Conservation (phyloP, 2,797 vertebrate genomes). For the Phrynocephalus guinanensis region DNA sequence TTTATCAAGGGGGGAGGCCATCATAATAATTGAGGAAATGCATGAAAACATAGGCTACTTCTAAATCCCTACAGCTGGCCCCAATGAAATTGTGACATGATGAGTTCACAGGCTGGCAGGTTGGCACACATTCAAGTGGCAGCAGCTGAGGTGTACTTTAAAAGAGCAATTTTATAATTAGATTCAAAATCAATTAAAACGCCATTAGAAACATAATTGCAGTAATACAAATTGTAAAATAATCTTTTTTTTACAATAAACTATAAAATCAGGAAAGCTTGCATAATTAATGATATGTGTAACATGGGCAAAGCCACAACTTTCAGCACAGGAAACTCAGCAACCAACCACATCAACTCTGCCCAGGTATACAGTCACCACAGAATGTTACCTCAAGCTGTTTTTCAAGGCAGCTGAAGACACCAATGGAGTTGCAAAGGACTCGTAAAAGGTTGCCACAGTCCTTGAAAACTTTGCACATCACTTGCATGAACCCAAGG, state of each 20-base stretch:
- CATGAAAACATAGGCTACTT: constrained; percentile 66
- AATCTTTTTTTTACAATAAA: constrained; percentile 74
- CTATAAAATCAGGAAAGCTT: constrained; percentile 67
- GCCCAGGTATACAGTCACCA: not conserved
- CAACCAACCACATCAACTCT: not conserved
- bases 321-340: constrained; percentile 35
- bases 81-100: constrained; percentile 63
- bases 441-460: not conserved
- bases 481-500: not conserved
- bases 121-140: constrained; percentile 66
- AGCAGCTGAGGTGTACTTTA: constrained; percentile 75
- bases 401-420: not conserved
- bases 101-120: constrained; percentile 64
- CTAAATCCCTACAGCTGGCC: constrained; percentile 55
- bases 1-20: constrained; percentile 45
- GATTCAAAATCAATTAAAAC: constrained; percentile 81
- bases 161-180: constrained; percentile 75
- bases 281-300: constrained; percentile 67
- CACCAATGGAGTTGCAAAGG: not conserved
- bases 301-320: constrained; percentile 10
- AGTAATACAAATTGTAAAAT: constrained; percentile 77
- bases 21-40: constrained; percentile 46
- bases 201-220: constrained; percentile 77
- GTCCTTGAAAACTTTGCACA: not conserved
- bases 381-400: not conserved